Conservation (phyloP, 2,113 vertebrate species). For the Gallinago undulata region DNA sequence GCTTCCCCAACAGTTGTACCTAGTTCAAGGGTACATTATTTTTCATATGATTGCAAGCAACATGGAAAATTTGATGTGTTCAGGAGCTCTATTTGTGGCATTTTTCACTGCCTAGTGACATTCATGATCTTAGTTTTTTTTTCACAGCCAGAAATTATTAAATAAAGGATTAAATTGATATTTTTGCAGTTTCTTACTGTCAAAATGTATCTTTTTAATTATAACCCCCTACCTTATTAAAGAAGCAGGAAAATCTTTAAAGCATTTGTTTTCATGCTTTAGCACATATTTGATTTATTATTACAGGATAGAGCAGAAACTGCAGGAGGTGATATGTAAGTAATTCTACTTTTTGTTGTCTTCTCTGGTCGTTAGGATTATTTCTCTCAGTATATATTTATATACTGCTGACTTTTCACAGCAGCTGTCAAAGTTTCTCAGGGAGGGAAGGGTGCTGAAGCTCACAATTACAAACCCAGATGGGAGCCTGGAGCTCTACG, state of each 20-base stretch:
- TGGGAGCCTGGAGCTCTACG: not conserved
- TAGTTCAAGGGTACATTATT: not conserved
- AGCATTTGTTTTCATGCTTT: not conserved
- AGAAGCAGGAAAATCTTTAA: not conserved
- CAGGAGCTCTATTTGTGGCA: not conserved
- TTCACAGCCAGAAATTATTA: not conserved
- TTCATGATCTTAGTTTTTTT: not conserved
- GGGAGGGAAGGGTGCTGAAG: not conserved
- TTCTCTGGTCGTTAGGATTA: not conserved
- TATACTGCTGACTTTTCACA: not conserved
- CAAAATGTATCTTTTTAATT: not conserved
- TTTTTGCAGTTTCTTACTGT: not conserved
- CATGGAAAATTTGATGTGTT: not conserved
- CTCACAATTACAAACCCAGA: not conserved
- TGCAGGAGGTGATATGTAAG: not conserved
- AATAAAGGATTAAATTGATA: not conserved
- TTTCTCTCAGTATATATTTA: not conserved
- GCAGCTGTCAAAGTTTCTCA: not conserved
- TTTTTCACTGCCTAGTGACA: not conserved
- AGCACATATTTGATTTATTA: not conserved
- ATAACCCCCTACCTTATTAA: accelerated
- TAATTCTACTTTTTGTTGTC: not conserved
- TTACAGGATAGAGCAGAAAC: not conserved
- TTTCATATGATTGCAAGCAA: not conserved
- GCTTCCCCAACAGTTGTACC: not conserved